Base-by-base conservation (phyloP, 2,113 vertebrate species). In the Scopus umbretta region DNA sequence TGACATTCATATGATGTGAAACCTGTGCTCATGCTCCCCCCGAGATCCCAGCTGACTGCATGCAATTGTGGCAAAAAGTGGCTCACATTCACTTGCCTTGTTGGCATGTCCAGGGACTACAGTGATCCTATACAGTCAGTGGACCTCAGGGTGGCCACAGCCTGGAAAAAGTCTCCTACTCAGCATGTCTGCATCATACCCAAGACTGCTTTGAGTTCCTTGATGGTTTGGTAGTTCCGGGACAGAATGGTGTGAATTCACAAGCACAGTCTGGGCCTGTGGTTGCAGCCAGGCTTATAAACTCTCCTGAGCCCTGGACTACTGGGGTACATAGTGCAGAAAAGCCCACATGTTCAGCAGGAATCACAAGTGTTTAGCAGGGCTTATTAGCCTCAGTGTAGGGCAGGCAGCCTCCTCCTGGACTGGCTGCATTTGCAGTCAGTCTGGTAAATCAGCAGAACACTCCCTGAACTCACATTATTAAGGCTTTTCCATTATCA, bases 401-500 rank as follows among this genome's bases (percentile, higher is more conserved):
- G 47, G 23, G 65, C 19, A 79, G 65, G 52, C 72, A 95, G 65
- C 63, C 43, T 81, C 71, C 79, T 93, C 68, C 61, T 71, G 56
- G n/a, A 75, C 65, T 34, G 21, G 23, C 7, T 88, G 83, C 42
- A 42, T 70, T 67, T 91, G 52, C 70, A 91, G 89, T 29, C 83
- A 87, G 55, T 74, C 62, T 85, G 70, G 84, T 58, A 75, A 86
- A 95, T 56, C 73, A 87, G 76, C 70, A 82, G 65, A 91, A 43
- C 27, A 7, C 45, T 96, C 96, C 92, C 81, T 49, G 34, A 81
- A 79, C 78, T 90, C 27, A 0, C 62, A 66, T 96, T 93, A 91
- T 75, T 67, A 71, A 81, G 62, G 30, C 25, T 88, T 93, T 96
- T 94, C 93, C 71, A 85, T 96, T 95, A 96, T 43, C 72, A 61